Evolutionary conservation across 2,888 invertebrate species (phyloP), one percentile per base, ranked within the genome.

Genomic region (Macaria liturata): DNA sequence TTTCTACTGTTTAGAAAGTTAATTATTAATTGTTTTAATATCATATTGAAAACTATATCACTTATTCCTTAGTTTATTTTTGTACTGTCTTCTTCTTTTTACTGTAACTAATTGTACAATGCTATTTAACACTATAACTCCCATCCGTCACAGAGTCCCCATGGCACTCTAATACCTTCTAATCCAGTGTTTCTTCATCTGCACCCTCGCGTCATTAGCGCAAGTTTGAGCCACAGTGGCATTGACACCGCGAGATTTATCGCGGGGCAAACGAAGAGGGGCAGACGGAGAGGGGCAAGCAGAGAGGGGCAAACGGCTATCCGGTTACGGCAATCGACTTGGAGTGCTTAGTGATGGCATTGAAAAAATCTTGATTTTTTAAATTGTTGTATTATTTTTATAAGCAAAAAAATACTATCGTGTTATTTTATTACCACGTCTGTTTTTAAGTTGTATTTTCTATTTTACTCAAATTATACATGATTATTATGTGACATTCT

Each of bases 301-400:
- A 2, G 20, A 20, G 59, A 20, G 78, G 77, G 75, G 44, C 20
- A 20, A 20, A 20, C 20, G 20, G 20, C 78, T 88, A 90, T 91
- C 89, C 86, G 88, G 88, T 91, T 91, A 90, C 91, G 86, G 85
- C 90, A 90, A 91, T 91, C 90, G 88, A 83, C 86, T 86, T 85
- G 81, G 83, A 87, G 87, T 86, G 85, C 85, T 82, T 86, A 88
- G 88, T 72, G 86, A 67, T 74, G 87, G n/a, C 57, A 40, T 30
- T 49, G 7, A 4, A 69, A 42, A 5, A 64, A 43, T 75, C 48
- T 77, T 80, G 78, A 79, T 72, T 43, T 37, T 44, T 30, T 45
- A 31, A n/a, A 44, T 31, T 37, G 39, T 3, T 39, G 8, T 39
- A 39, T 39, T 39, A 39, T 39, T 39, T 8, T 39, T 2, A 20